Evolutionary conservation across 2,888 invertebrate genomes (phyloP).

Genomic region (Apodemia zela): DNA sequence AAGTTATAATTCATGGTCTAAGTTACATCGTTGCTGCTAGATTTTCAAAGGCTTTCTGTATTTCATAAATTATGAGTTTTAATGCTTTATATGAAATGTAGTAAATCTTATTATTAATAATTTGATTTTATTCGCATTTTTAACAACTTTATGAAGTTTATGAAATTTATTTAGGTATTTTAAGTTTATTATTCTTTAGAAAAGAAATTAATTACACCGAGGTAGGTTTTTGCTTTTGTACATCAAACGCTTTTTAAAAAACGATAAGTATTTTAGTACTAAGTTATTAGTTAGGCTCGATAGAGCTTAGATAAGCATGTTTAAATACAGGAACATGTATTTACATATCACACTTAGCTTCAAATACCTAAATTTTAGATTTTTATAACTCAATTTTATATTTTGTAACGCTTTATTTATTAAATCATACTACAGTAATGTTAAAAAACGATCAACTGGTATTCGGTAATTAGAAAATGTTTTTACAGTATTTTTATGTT

Average conservation of each 20-base stretch:
- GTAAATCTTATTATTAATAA: conserved; percentile 5
- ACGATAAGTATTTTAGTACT: conserved; percentile 12
- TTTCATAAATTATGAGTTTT: conserved; percentile 9
- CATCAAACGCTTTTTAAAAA: conserved; percentile 15
- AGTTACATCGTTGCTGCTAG: not conserved
- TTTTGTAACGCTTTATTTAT: conserved; percentile 14
- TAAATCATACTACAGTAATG: conserved; percentile 6
- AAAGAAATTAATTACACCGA: conserved; percentile 8
- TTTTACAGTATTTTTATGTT: conserved; percentile 8
- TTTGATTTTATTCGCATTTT: conserved; percentile 6
- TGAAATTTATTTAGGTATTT: conserved; percentile 8
- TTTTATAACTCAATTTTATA: conserved; percentile 13
- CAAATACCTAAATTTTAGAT: conserved; percentile 2
- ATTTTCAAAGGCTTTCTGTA: conserved; percentile 7
- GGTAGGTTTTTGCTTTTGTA: conserved; percentile 14
- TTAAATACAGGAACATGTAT: conserved; percentile 12
- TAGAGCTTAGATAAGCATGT: conserved; percentile 14
- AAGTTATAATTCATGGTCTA: not conserved
- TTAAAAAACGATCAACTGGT: conserved; percentile 8
- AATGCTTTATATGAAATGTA: not conserved
- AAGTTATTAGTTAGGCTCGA: conserved; percentile 10
- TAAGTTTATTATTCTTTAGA: conserved; percentile 1
- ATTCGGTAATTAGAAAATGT: not conserved
- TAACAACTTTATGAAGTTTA: conserved; percentile 6
- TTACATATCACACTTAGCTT: conserved; percentile 10